Percentiles rank a stretch among this genome's conserved stretches.
Conservation (phyloP, 2,113 vertebrate species). For the Narcine bancroftii region DNA sequence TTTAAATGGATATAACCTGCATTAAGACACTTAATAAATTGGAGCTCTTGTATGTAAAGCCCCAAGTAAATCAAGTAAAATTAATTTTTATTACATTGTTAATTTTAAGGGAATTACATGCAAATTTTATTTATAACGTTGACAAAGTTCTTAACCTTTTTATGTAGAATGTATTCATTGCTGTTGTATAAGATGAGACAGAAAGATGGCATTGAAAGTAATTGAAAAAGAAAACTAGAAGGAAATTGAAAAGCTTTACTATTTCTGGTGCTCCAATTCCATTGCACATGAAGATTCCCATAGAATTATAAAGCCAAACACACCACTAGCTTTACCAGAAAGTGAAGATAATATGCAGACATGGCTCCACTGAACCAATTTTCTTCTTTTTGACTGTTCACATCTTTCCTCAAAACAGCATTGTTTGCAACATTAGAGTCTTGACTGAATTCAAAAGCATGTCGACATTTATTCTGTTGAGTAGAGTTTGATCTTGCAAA, state of each 20-base stretch:
- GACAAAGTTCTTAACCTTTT: background rate
- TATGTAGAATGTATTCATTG: slow-evolving; percentile 4
- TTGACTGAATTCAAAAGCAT: background rate
- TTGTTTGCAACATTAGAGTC: background rate
- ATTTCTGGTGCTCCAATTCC: background rate
- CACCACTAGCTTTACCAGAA: background rate
- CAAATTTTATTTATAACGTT: background rate
- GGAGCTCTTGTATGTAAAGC: background rate
- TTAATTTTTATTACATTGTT: slow-evolving; percentile 33
- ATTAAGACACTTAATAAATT: background rate
- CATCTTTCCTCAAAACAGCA: background rate
- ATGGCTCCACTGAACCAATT: background rate
- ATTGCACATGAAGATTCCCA: background rate
- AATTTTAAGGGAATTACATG: background rate
- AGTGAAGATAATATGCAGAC: too few relatives aligned
- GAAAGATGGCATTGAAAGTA: background rate
- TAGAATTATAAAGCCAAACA: background rate
- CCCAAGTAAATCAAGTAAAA: background rate
- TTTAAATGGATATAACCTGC: slow-evolving; percentile 10
- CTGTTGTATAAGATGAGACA: background rate
- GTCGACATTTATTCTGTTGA: background rate
- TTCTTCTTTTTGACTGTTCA: background rate
- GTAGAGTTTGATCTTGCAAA: background rate
- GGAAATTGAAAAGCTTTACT: background rate
- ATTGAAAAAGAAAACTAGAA: background rate